Evolutionary conservation across 2,113 vertebrate genomes (phyloP), one percentile per base, ranked within the genome.

Genomic region (Mesoclemmys tuberculata): DNA sequence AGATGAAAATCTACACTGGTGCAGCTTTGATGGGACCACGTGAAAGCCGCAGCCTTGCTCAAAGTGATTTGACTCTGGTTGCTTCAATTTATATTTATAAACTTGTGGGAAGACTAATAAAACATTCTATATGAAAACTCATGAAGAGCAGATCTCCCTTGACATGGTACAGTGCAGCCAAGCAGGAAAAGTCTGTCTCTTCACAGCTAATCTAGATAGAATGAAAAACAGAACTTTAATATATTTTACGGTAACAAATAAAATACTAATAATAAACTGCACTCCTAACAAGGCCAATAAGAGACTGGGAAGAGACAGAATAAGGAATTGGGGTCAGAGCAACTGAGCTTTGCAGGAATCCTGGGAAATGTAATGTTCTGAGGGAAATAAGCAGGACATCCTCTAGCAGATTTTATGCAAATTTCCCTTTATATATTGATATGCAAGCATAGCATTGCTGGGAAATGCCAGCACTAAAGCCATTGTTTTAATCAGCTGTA

Each of bases 341-440:
- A 35, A 86, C 38, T 35, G 68, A 89, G 49, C 51, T 64, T 81
- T 85, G 68, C 5, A 51, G 6, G 4, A 81, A 38, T 58, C 46
- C 21, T 83, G 48, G 58, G 78, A 61, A 90, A 90, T 12, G 31
- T 52, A 61, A 4, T 2, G 12, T 55, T 55, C 61, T 11, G 55
- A 85, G 51, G 87, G 35, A 94, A 91, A 24, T 16, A 48, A 79
- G 90, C 88, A 84, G 55, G 19, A 29, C 52, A 35, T 13, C 41
- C 78, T 68, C 86, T 56, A 51, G 82, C 24, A 92, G 84, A 85
- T 52, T 75, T 58, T 84, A n/a, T 54, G 8, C 82, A 81, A 80
- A 82, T 88, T 84, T 80, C 89, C 31, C 44, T 29, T 82, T 85
- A 91, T 90, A 68, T 74, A 51, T 18, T 92, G 75, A 90, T 80